A percentile compares a stretch with the other conserved stretches of the same genome.
Evolutionary conservation across 2,113 vertebrate species (phyloP).

Genomic region (Oryzias woworae): DNA sequence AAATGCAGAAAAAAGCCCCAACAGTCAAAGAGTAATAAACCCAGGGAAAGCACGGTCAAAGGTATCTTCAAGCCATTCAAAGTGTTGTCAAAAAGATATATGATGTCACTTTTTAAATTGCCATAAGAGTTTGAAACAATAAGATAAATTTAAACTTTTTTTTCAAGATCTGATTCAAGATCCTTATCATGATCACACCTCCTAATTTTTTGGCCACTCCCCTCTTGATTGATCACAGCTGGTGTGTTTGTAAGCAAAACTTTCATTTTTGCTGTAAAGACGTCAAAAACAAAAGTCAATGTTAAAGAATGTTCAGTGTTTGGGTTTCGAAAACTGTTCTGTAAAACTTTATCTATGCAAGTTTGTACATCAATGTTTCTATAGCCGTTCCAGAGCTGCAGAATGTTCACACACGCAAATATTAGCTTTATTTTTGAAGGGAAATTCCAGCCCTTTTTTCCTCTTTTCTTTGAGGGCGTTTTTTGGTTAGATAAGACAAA

Average conservation of each 20-base stretch:
- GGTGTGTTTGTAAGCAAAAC: conserved; percentile 10
- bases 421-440: conserved; percentile 40
- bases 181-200: not conserved
- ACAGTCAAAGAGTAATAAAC: conserved; percentile 42
- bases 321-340: conserved; percentile 56
- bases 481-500: too few species aligned
- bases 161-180: conserved; percentile 2
- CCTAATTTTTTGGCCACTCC: conserved; percentile 18
- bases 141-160: conserved; percentile 31
- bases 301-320: conserved; percentile 47
- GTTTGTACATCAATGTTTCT: conserved; percentile 66
- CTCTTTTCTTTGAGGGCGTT: not conserved
- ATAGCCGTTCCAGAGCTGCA: conserved; percentile 16
- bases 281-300: conserved; percentile 35
- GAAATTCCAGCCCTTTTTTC: not conserved
- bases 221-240: conserved; percentile 34
- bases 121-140: conserved; percentile 28
- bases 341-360: conserved; percentile 77
- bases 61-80: conserved; percentile 60
- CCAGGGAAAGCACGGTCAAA: conserved; percentile 58
- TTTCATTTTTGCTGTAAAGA: conserved; percentile 53
- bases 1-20: conserved; percentile 62
- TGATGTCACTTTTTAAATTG: conserved; percentile 71
- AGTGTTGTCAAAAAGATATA: conserved; percentile 51
- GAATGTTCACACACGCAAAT: conserved; percentile 26